Evolutionary conservation across 2,888 invertebrate species (phyloP).

Genomic region (Meganola albula): DNA sequence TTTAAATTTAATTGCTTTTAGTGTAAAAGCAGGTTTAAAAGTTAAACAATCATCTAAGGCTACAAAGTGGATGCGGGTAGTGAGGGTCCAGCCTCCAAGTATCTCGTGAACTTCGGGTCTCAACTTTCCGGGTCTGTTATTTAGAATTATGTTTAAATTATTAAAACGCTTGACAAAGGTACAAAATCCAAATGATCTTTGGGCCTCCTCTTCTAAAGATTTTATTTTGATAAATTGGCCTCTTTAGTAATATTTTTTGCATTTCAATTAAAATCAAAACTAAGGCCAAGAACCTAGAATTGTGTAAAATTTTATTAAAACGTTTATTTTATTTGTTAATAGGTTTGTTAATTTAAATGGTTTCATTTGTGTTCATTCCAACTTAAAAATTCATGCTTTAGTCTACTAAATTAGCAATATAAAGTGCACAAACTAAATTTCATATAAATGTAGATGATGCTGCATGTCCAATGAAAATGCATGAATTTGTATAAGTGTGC

Average conservation of each 20-base stretch:
- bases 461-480: slow-evolving; percentile 41
- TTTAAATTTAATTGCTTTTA: slow-evolving; percentile 58
- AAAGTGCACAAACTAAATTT: slow-evolving; percentile 23
- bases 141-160: slow-evolving; percentile 42
- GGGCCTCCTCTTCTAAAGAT: no score
- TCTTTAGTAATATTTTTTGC: no score
- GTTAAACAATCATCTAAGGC: slow-evolving; percentile 49
- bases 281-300: no score
- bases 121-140: slow-evolving; percentile 58
- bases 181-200: no score
- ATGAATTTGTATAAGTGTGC: no score
- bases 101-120: slow-evolving; percentile 56
- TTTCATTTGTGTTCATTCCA: not conserved
- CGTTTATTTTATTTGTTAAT: no score
- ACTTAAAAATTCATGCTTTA: slow-evolving; percentile 16
- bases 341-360: not conserved
- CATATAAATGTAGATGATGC: slow-evolving; percentile 34
- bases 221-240: no score
- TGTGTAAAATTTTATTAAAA: no score
- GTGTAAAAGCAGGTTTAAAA: slow-evolving; percentile 55
- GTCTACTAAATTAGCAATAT: slow-evolving; percentile 21
- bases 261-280: no score
- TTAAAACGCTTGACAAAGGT: slow-evolving; percentile 47
- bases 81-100: slow-evolving; percentile 70
- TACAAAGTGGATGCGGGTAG: slow-evolving; percentile 67